Evolutionary conservation across 2,888 invertebrate species (phyloP), one percentile per base, ranked within the genome.

Genomic region (Rhopalosiphum nymphaeae): DNA sequence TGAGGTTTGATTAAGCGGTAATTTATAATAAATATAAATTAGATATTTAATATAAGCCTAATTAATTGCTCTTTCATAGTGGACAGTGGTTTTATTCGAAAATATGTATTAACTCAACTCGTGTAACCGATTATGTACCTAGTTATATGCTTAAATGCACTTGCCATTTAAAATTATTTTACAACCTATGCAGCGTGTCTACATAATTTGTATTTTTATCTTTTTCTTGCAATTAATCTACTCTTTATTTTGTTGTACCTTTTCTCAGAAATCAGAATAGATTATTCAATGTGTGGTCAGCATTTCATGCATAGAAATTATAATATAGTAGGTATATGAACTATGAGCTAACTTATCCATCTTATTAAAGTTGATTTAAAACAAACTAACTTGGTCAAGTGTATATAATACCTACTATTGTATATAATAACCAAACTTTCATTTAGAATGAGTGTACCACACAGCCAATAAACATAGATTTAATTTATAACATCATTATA

Each of bases 211-310:
- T 1, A 67, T 26, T 36, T 67, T 67, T 67, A 67, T 67, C 67
- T 67, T 67, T 36, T 16, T 16, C 36, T 67, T 16, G 67, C 67
- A 67, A n/a, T 21, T 67, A n/a, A 67, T 67, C 36, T 67, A 67
- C 16, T 36, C 5, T 36, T 67, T 67, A 67, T 36, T 67, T 67
- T 67, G 16, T 36, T 67, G 16, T 21, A 67, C 67, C n/a, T n/a
- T 16, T 67, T 67, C 67, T 67, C 67, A 67, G 67, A 67, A 67
- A 36, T 67, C 67, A 67, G 67, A 67, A 67, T 67, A 67, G 67
- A 67, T 67, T 36, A 36, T 67, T 67, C 36, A 21, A 36, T 67
- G 67, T 36, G 16, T 67, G 16, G n/a, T 67, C n/a, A 67, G 67
- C n/a, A 67, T 67, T 67, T 67, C 16, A 36, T n/a, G 16, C 2